Percentiles rank a stretch among this genome's conserved stretches.
phyloP scores from a whole-genome alignment of 2,888 invertebrate genomes.

The Xylota segnis region DNA sequence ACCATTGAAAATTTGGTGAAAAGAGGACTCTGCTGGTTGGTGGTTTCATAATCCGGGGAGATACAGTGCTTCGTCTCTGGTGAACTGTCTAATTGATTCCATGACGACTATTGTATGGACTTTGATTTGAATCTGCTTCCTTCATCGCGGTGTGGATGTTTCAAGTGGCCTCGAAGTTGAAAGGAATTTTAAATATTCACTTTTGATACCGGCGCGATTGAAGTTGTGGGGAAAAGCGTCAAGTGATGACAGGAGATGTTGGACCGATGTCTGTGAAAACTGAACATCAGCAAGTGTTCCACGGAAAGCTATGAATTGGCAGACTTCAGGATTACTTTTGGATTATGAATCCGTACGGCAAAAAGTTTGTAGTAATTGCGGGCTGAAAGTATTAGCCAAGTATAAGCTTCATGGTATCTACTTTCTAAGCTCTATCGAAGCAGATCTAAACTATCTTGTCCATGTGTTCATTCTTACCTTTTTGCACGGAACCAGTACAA shows the following conservation, averaged over 20 bases:
- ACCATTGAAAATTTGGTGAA: conserved; percentile 11
- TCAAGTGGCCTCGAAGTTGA: conserved; percentile 49
- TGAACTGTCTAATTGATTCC: conserved; percentile 35
- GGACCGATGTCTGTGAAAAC: too few relatives aligned
- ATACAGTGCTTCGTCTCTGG: neutral
- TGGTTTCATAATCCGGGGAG: conserved; percentile 19
- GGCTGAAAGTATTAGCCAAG: too few relatives aligned
- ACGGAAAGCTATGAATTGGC: too few relatives aligned
- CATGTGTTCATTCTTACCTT: too few relatives aligned
- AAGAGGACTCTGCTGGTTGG: conserved; percentile 9
- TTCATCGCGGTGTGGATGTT: conserved; percentile 18
- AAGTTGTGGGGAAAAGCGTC: neutral
- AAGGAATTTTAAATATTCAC: conserved; percentile 34
- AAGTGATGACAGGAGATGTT: neutral
- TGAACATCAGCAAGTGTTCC: too few relatives aligned
- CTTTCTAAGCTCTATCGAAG: too few relatives aligned
- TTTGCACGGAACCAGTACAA: too few relatives aligned
- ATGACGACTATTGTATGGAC: conserved; percentile 34
- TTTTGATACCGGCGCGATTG: neutral
- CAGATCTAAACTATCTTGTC: too few relatives aligned
- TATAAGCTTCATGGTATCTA: too few relatives aligned
- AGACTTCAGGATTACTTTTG: too few relatives aligned
- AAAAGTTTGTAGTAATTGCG: too few relatives aligned
- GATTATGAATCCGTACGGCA: too few relatives aligned
- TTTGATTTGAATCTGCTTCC: conserved; percentile 27